Evolutionary conservation across 2,888 invertebrate genomes (phyloP), one percentile per base, ranked within the genome.

Genomic region (Xylota sylvarum): DNA sequence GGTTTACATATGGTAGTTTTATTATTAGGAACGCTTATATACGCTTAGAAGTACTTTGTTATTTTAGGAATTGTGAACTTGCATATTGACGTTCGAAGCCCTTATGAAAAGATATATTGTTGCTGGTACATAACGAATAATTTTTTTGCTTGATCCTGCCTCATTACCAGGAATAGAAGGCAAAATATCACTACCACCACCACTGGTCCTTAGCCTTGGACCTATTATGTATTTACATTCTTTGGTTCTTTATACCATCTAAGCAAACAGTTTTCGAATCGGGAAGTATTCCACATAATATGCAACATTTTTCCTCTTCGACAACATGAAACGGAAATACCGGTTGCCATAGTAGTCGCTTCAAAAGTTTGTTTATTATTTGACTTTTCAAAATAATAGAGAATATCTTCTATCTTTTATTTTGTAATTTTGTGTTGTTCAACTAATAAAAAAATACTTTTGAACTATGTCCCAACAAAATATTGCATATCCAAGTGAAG

Each of bases 401-500:
- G n/a, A n/a, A 23, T 23, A 23, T 32, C 35, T 17, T 32, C 4
- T n/a, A 17, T 35, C 14, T 19, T 48, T 5, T 32, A 17, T 48
- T 77, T 50, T 46, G 1, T 27, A 74, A 7, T 5, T 9, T 43
- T 30, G 7, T 27, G 7, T 12, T 55, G 4, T 32, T 23, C 27
- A 58, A 17, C 50, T 7, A 52, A 37, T 46, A 43, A 27, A 23
- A n/a, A 23, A 23, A 70, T 70, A 69, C 65, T 17, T 17, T 3
- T 30, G 1, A 37, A 69, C 0, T 5, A 85, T 80, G 74, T 35
- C 74, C 0, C 74, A 74, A 3, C 52, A 78, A 58, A 81, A 88
- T 30, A 77, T 88, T 0, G 73, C 80, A 88, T 96, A 96, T 96
- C 95, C 95, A 0, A 96, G 96, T 89, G 94, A 94, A 90, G 94